These are phyloP conservation scores for Phyllopteryx taeniolatus DNA, from an alignment of 2,113 vertebrate genomes.

Conservation along the genomic window DNA sequence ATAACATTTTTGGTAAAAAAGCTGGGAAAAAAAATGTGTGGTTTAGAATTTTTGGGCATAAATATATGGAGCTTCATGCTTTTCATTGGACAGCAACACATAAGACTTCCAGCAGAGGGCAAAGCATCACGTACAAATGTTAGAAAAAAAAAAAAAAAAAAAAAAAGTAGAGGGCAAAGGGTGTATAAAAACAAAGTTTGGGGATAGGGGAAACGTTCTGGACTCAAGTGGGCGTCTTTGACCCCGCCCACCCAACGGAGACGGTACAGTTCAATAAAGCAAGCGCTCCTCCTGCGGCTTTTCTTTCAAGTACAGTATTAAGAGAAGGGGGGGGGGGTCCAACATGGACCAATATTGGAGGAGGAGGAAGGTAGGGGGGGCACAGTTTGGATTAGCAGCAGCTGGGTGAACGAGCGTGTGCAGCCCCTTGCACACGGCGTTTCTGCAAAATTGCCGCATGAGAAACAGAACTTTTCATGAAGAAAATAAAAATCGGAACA, in stretches of 20 bases:
- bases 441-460: not conserved
- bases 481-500: not conserved
- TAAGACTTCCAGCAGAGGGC: slow-evolving; percentile 60
- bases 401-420: slow-evolving; percentile 24
- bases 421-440: slow-evolving; percentile 13
- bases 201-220: slow-evolving; percentile 2
- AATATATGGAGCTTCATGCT: not conserved
- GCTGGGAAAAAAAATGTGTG: not conserved
- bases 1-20: not conserved
- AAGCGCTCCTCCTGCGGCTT: slow-evolving; percentile 24
- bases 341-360: slow-evolving; percentile 69
- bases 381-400: slow-evolving; percentile 37
- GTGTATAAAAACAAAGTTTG: slow-evolving; percentile 17
- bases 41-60: not conserved
- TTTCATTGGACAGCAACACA: slow-evolving; percentile 41
- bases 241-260: slow-evolving; percentile 10
- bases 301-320: slow-evolving; percentile 42
- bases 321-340: slow-evolving; percentile 44
- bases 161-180: not conserved
- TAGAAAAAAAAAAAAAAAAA: slow-evolving; percentile 61
- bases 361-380: slow-evolving; percentile 44
- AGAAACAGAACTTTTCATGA: not conserved
- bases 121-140: slow-evolving; percentile 55
- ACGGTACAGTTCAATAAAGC: slow-evolving; percentile 26
- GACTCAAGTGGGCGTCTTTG: slow-evolving; percentile 18